Conservation (phyloP, 2,113 vertebrate species). For the Pollimyrus isidori region DNA sequence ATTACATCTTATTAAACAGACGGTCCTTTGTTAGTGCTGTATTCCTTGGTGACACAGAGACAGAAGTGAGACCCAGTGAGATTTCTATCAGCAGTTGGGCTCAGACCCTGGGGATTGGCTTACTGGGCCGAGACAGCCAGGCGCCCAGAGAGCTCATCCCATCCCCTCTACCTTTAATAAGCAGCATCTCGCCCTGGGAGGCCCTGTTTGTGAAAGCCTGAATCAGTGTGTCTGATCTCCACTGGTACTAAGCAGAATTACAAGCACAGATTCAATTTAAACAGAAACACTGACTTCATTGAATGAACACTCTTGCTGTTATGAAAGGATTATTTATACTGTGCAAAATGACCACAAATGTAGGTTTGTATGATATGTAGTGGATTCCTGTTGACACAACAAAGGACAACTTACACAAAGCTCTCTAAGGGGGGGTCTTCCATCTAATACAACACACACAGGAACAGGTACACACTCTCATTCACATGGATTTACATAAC, state of each 20-base stretch:
- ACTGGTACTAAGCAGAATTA: background rate
- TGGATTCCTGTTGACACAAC: background rate
- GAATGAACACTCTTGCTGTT: background rate
- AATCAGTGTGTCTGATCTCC: background rate
- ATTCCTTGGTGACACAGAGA: slow-evolving; percentile 32
- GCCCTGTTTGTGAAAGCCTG: background rate
- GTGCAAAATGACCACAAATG: background rate
- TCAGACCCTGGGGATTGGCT: slow-evolving; percentile 54
- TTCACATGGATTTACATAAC: background rate
- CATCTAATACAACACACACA: background rate
- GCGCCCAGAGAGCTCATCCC: slow-evolving; percentile 50
- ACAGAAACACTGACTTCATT: background rate
- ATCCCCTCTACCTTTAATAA: slow-evolving; percentile 28
- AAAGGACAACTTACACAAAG: background rate
- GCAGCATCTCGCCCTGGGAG: background rate
- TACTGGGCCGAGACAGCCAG: slow-evolving; percentile 59
- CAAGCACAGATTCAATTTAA: background rate
- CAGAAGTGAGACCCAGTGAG: slow-evolving; percentile 28
- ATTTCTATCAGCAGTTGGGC: slow-evolving; percentile 39
- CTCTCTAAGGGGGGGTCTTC: background rate
- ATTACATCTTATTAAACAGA: slow-evolving; percentile 34
- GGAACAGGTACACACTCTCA: background rate
- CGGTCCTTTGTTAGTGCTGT: slow-evolving; percentile 45
- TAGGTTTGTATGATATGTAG: background rate
- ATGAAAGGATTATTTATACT: background rate